Evolutionary conservation across 2,888 invertebrate species (phyloP).

Genomic region (Oxycera nigricornis): DNA sequence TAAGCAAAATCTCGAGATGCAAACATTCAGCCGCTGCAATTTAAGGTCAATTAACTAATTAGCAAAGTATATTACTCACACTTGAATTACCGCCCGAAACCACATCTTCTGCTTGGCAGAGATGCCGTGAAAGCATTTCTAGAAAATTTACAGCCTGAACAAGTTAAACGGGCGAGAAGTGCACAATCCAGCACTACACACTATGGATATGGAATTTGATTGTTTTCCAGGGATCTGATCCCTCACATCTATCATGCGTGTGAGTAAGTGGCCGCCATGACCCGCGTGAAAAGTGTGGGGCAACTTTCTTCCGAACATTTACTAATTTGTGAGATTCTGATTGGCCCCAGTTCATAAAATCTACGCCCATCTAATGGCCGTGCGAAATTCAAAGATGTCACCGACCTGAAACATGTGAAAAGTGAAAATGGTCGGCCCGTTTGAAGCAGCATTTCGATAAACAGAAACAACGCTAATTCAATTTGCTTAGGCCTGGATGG

Average conservation of each 20-base stretch:
- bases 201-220: background rate
- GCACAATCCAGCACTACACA: background rate
- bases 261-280: background rate
- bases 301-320: background rate
- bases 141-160: background rate
- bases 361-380: background rate
- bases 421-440: too few relatives aligned
- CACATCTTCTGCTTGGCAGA: background rate
- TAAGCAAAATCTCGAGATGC: background rate
- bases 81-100: background rate
- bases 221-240: background rate
- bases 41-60: constrained; percentile 25
- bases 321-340: background rate
- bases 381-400: constrained; percentile 17
- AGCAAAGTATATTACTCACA: constrained; percentile 10
- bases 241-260: background rate
- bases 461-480: too few relatives aligned
- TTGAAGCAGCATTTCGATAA: too few relatives aligned
- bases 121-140: background rate
- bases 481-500: too few relatives aligned
- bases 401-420: background rate
- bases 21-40: background rate
- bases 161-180: background rate
- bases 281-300: background rate
- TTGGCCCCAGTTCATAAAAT: background rate